Evolutionary conservation across 2,888 invertebrate genomes (phyloP), one percentile per base, ranked within the genome.

Genomic region (Chalcosyrphus nemorum): DNA sequence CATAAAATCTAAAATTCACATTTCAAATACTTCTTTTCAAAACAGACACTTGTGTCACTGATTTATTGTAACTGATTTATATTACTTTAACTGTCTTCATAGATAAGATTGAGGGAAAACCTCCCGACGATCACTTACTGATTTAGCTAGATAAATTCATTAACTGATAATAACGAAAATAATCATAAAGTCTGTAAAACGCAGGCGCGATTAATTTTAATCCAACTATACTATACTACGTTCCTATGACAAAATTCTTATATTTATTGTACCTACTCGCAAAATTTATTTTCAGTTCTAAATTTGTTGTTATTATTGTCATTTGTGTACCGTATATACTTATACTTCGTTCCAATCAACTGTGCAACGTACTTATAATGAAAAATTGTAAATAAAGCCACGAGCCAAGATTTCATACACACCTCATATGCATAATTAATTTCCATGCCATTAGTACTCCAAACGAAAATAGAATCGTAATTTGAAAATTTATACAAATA

Each of bases 351-450:
- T 9, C 2, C 9, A 19, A 38, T 45, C 19, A 9, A 43, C 19
- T 21, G 17, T 54, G 32, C 52, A 38, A 24, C 15, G 35, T 21
- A 57, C 27, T 72, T 50, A 54, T 29, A 35, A 43, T 41, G 7
- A 15, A 57, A 66, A 65, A 71, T 57, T 71, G 41, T 21, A 57
- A 54, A 66, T 66, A 29, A 15, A 35, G 57, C 70, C 63, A 54
- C 59, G 57, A 77, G 72, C 61, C 77, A 77, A 77, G 43, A 71
- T 76, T 65, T 65, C 29, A 65, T 72, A 21, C 61, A 47, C 52
- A 77, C 72, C 59, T 82, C 66, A 61, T 45, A 72, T 72, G 77
- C 66, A 71, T 82, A 82, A 82, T 82, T 82, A 82, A 82, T 82
- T 82, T 81, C 27, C 24, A 19, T 47, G 61, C 59, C 77, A 82